These are phyloP conservation scores for Dasyornis broadbenti DNA, from an alignment of 2,113 vertebrate genomes.

Conservation along the genomic window DNA sequence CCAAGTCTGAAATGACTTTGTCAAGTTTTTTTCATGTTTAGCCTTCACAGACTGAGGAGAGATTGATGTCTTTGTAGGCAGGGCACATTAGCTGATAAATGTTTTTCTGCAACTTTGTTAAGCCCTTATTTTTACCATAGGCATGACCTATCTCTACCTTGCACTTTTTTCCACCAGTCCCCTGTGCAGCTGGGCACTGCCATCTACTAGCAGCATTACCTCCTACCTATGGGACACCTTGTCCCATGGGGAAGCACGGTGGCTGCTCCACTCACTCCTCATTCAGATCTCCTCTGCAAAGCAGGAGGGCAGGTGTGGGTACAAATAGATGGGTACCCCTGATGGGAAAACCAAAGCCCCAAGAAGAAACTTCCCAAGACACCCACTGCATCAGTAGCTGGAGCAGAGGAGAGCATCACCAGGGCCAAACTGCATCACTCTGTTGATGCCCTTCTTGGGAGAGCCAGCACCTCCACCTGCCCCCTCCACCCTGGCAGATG, in stretches of 20 bases:
- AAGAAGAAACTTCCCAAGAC: not conserved
- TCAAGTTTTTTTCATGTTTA: not conserved
- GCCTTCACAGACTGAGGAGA: not conserved
- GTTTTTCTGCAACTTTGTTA: not conserved
- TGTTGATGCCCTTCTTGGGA: not conserved
- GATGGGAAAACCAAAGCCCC: not conserved
- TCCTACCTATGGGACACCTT: not conserved
- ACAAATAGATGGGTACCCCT: not conserved
- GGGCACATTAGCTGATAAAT: fast-evolving
- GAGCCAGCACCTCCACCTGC: not conserved
- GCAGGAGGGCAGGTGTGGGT: not conserved
- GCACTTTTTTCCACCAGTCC: not conserved
- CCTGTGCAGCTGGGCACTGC: not conserved
- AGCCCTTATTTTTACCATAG: not conserved
- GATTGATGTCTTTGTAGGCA: not conserved
- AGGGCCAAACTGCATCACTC: fast-evolving
- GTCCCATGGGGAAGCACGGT: fast-evolving
- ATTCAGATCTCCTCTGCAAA: not conserved
- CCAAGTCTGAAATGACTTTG: not conserved
- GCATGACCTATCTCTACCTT: not conserved
- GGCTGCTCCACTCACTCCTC: not conserved
- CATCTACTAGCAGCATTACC: not conserved
- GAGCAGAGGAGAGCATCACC: not conserved
- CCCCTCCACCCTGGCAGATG: not conserved
- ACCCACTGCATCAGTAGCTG: not conserved